A percentile compares a stretch with the other conserved stretches of the same genome.
Evolutionary conservation across 2,113 vertebrate genomes (phyloP).

Genomic region (Phylloscopus whistleri): DNA sequence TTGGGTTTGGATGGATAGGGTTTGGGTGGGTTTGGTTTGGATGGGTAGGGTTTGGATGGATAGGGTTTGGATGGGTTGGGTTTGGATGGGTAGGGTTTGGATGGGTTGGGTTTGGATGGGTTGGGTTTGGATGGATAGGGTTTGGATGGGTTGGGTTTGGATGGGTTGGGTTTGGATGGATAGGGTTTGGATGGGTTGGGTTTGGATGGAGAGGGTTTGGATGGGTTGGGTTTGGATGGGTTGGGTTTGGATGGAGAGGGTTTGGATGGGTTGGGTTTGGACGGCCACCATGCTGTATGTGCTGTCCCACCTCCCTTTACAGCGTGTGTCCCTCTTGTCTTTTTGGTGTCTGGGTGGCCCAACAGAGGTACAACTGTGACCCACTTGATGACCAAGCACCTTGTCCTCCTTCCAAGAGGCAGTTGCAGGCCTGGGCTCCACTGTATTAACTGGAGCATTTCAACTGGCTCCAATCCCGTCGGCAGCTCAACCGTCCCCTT

Average conservation of each 20-base stretch:
- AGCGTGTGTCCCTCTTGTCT: rapidly evolving
- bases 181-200: too few relatives aligned
- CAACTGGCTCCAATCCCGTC: conserved; percentile 67
- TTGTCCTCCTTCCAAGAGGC: neutral
- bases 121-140: neutral
- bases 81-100: neutral
- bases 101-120: neutral
- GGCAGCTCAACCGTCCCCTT: conserved; percentile 77
- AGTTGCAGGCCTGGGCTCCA: neutral
- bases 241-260: too few relatives aligned
- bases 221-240: neutral
- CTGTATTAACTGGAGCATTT: conserved; percentile 63
- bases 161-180: too few relatives aligned
- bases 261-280: neutral
- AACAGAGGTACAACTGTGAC: rapidly evolving
- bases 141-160: too few relatives aligned
- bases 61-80: rapidly evolving
- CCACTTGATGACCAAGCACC: neutral
- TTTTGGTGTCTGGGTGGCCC: rapidly evolving
- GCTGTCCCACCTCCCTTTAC: neutral
- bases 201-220: neutral
- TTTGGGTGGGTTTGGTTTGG: neutral
- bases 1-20: rapidly evolving
- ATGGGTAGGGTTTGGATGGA: neutral
- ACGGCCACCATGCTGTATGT: rapidly evolving